A percentile compares a stretch with the other conserved stretches of the same genome.
Evolutionary conservation across 2,797 vertebrate genomes (phyloP).

Genomic region (Mustela erminea): DNA sequence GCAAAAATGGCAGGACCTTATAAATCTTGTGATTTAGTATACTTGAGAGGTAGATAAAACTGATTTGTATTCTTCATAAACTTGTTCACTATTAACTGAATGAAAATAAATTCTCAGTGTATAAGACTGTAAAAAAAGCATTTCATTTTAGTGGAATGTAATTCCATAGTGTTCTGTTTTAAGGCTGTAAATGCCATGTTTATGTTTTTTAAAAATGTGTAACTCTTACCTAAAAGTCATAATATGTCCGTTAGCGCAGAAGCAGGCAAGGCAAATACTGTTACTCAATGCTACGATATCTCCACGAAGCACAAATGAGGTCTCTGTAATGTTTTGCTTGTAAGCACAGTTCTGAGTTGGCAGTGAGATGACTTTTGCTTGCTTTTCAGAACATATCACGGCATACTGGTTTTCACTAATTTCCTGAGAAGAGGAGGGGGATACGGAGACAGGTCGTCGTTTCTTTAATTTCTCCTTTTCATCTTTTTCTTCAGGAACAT

Average conservation of each 20-base stretch:
- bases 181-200: not conserved
- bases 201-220: not conserved
- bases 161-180: not conserved
- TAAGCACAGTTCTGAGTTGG: slow-evolving; percentile 97
- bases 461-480: slow-evolving; percentile 95
- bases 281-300: slow-evolving; percentile 96
- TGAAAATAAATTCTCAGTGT: not conserved
- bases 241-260: slow-evolving; percentile 99
- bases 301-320: slow-evolving; percentile 97
- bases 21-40: not conserved
- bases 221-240: slow-evolving; percentile 97
- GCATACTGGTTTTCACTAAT: slow-evolving; percentile 97
- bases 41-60: not conserved
- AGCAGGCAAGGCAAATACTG: slow-evolving; percentile 96
- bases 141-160: slow-evolving; percentile 5
- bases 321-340: slow-evolving; percentile 99
- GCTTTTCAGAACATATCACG: slow-evolving; percentile 99
- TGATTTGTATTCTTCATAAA: not conserved
- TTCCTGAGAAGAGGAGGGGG: slow-evolving; percentile 97
- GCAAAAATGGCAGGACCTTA: not conserved
- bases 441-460: slow-evolving; percentile 95
- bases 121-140: not conserved
- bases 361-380: slow-evolving; percentile 98
- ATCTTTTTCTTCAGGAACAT: slow-evolving; percentile 94
- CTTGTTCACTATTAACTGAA: not conserved